A percentile compares a stretch with the other conserved stretches of the same genome.
Evolutionary conservation across 1,140 invertebrate species (phyloP).

Genomic region (Leptinotarsa texana): DNA sequence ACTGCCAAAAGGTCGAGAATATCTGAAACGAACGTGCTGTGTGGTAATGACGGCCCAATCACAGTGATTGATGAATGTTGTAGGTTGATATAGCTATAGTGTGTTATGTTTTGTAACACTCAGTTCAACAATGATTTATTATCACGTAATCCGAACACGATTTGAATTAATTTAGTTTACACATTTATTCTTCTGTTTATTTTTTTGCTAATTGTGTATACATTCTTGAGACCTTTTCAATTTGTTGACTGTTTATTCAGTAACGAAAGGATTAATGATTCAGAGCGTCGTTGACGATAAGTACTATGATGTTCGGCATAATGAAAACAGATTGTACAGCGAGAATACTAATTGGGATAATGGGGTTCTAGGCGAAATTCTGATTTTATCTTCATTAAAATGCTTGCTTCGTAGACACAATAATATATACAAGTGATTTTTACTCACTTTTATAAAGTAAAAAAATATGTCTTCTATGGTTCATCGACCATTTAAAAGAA

Average conservation of each 20-base stretch:
- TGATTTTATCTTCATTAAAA: too few relatives aligned
- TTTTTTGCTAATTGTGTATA: conserved; percentile 30
- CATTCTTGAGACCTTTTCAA: conserved; percentile 7
- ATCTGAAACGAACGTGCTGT: not conserved
- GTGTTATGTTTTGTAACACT: conserved; percentile 44
- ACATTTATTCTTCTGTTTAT: conserved; percentile 34
- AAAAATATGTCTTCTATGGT: too few relatives aligned
- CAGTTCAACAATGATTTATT: conserved; percentile 45
- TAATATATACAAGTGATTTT: too few relatives aligned
- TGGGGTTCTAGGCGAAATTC: too few relatives aligned
- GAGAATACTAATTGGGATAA: too few relatives aligned
- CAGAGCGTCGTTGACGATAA: not conserved
- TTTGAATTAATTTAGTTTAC: conserved; percentile 39
- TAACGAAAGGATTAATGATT: conserved; percentile 10
- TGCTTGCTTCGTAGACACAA: too few relatives aligned
- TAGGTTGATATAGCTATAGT: conserved; percentile 41
- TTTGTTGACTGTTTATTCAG: conserved; percentile 10
- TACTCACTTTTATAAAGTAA: too few relatives aligned
- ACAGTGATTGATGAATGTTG: conserved; percentile 42
- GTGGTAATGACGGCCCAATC: conserved; percentile 44
- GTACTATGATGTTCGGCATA: too few relatives aligned
- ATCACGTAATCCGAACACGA: conserved; percentile 28
- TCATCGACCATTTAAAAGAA: too few relatives aligned
- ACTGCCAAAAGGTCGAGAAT: not conserved
- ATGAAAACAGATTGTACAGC: too few relatives aligned